Percentiles rank a stretch among this genome's conserved stretches.
phyloP scores from a whole-genome alignment of 2,113 vertebrate genomes.

The Thamnophis sirtalis region DNA sequence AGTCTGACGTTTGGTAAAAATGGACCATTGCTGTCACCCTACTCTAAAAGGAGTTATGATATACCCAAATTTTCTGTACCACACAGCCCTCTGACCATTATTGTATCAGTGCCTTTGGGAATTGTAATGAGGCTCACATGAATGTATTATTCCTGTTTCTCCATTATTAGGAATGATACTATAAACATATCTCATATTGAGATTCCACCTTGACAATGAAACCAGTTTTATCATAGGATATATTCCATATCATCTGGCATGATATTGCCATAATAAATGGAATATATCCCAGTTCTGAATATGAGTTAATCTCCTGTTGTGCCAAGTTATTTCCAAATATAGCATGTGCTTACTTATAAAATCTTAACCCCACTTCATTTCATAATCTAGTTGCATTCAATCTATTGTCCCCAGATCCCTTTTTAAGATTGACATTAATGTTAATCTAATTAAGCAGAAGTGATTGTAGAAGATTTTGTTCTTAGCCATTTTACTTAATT shows the following conservation, averaged over 20 bases:
- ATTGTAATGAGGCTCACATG: not conserved
- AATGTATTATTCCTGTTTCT: not conserved
- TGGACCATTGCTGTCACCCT: not conserved
- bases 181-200: too few relatives aligned
- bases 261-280: not conserved
- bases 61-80: not conserved
- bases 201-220: not conserved
- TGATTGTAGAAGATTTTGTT: too few relatives aligned
- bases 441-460: too few relatives aligned
- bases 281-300: not conserved
- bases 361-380: too few relatives aligned
- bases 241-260: not conserved
- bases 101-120: not conserved
- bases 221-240: too few relatives aligned
- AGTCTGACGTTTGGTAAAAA: not conserved
- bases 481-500: too few relatives aligned
- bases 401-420: too few relatives aligned
- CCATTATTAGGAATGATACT: not conserved
- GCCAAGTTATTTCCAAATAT: too few relatives aligned
- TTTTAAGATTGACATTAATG: too few relatives aligned
- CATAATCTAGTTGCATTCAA: too few relatives aligned
- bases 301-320: not conserved
- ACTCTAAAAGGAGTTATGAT: not conserved
- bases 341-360: too few relatives aligned
- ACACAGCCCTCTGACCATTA: not conserved